Evolutionary conservation across 2,888 invertebrate genomes (phyloP).

Genomic region (Helobdella robusta): DNA sequence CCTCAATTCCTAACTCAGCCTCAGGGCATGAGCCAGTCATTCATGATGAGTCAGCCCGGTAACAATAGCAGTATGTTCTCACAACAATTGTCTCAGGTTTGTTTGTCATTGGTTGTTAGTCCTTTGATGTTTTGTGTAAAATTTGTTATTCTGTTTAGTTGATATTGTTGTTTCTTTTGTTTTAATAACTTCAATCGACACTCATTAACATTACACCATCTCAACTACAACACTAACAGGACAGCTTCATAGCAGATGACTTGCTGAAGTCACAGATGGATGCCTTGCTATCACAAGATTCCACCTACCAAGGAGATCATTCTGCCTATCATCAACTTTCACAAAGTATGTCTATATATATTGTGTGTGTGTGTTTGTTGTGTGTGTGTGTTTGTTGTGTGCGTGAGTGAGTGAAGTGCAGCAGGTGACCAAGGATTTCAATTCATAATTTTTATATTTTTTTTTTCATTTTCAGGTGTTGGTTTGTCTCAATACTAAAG

Average conservation of each 20-base stretch:
- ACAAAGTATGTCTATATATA: not conserved
- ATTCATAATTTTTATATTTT: no score
- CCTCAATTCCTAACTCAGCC: slow-evolving; percentile 18
- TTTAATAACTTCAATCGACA: no score
- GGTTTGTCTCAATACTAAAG: slow-evolving; percentile 13
- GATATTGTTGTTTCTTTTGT: no score
- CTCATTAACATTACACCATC: no score
- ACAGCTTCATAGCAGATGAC: slow-evolving; percentile 68
- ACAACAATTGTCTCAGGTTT: slow-evolving; percentile 57
- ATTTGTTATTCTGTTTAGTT: no score
- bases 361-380: no score
- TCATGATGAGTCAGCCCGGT: slow-evolving; percentile 52
- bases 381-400: no score
- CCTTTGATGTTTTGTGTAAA: no score
- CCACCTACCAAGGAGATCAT: slow-evolving; percentile 65
- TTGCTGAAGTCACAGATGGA: slow-evolving; percentile 89
- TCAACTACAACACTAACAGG: no score
- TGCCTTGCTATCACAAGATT: slow-evolving; percentile 84
- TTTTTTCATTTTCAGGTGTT: slow-evolving; percentile 12
- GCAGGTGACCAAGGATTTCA: not conserved
- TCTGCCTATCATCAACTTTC: slow-evolving; percentile 38
- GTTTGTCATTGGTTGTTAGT: no score
- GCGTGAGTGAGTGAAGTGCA: not conserved
- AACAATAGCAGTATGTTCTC: slow-evolving; percentile 17
- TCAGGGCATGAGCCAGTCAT: slow-evolving; percentile 47